Evolutionary conservation across 2,113 vertebrate genomes (phyloP).

Genomic region (Chamaetylas fuelleborni): DNA sequence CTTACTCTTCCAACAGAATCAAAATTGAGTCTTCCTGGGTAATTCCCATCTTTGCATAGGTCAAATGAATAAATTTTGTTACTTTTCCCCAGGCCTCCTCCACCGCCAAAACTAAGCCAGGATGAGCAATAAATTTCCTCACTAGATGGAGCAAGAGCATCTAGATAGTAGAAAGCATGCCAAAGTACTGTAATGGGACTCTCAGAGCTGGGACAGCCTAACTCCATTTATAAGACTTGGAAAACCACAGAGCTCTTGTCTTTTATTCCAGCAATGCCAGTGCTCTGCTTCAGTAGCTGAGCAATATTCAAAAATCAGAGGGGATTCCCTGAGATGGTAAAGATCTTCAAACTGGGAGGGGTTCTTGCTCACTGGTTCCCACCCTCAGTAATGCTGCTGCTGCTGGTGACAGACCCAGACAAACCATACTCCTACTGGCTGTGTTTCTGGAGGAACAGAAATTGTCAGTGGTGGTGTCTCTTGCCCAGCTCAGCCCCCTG

Average conservation of each 20-base stretch:
- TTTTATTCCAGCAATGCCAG: background rate
- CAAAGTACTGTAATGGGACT: background rate
- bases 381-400: background rate
- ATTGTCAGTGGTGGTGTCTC: background rate
- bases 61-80: background rate
- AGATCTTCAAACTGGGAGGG: background rate
- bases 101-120: background rate
- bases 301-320: background rate
- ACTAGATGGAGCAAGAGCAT: constrained; percentile 7
- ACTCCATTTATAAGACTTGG: background rate
- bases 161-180: background rate
- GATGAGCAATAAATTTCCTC: constrained; percentile 5
- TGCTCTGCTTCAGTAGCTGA: background rate
- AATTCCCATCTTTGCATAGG: constrained; percentile 22
- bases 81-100: background rate
- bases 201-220: background rate
- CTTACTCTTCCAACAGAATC: background rate
- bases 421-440: background rate
- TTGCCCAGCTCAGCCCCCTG: background rate
- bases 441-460: background rate
- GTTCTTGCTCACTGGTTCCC: background rate
- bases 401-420: background rate
- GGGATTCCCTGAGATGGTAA: background rate
- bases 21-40: background rate
- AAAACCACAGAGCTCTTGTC: background rate